Conservation (phyloP, 2,113 vertebrate species). For the Protobothrops mucrosquamatus region DNA sequence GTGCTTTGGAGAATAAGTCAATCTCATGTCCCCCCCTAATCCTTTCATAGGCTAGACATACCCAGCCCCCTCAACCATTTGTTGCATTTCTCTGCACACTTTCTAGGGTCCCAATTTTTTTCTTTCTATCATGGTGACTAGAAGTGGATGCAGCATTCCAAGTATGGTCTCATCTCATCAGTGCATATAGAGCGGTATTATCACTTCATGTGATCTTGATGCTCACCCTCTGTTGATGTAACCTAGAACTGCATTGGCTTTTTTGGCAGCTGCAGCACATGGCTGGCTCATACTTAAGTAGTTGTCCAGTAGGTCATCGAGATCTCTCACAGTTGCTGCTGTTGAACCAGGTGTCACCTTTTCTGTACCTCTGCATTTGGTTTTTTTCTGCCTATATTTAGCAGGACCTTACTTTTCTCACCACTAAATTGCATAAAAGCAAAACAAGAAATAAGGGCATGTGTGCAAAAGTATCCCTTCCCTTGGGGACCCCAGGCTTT, state of each 20-base stretch:
- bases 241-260: neutral
- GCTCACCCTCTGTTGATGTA: neutral
- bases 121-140: accelerated
- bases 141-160: neutral
- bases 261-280: neutral
- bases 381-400: slow-evolving; percentile 13
- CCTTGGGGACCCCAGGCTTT: slow-evolving; percentile 57
- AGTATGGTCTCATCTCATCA: neutral
- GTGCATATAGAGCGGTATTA: neutral
- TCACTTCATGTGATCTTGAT: neutral
- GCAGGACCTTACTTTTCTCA: neutral
- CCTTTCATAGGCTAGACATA: neutral
- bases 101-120: neutral
- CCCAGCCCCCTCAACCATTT: neutral
- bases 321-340: neutral
- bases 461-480: slow-evolving; percentile 20
- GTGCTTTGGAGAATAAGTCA: neutral
- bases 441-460: slow-evolving; percentile 39
- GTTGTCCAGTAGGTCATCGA: neutral
- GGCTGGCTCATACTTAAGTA: neutral
- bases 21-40: neutral
- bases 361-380: neutral
- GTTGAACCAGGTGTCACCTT: neutral
- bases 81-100: neutral
- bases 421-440: neutral